These are phyloP conservation scores for Vanacampus margaritifer DNA, from an alignment of 2,113 vertebrate genomes.

Conservation along the genomic window DNA sequence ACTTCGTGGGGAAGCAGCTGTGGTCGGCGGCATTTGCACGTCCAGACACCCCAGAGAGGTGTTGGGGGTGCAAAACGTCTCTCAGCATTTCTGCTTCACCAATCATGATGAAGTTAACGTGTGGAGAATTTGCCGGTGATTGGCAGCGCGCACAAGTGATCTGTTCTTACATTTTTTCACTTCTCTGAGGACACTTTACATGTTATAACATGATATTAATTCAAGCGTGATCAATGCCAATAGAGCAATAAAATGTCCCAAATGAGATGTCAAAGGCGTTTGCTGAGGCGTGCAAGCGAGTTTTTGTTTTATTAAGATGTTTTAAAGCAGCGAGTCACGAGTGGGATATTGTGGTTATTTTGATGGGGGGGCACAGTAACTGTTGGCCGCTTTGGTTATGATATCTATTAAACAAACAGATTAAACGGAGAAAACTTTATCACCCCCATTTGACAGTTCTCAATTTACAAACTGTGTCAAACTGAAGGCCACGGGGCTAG, in stretches of 20 bases:
- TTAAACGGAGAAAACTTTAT: slow-evolving; percentile 7
- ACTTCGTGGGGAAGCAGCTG: slow-evolving; percentile 61
- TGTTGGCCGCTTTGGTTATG: slow-evolving; percentile 32
- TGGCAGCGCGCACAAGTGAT: slow-evolving; percentile 7
- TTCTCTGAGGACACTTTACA: neutral
- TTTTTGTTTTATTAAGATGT: slow-evolving; percentile 43
- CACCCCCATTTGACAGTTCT: neutral
- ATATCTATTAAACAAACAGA: slow-evolving; percentile 44
- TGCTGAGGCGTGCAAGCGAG: neutral
- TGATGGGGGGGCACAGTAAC: slow-evolving; percentile 14
- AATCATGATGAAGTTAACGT: slow-evolving; percentile 32
- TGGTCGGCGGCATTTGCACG: slow-evolving; percentile 34
- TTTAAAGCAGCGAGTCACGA: slow-evolving; percentile 47
- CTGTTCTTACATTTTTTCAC: neutral
- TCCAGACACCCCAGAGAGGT: slow-evolving; percentile 54
- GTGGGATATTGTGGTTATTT: slow-evolving; percentile 40
- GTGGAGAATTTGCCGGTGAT: slow-evolving; percentile 12
- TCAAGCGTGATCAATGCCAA: slow-evolving; percentile 5
- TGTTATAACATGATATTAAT: neutral
- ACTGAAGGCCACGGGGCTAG: neutral
- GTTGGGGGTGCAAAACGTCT: slow-evolving; percentile 41
- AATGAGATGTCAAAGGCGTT: slow-evolving; percentile 1
- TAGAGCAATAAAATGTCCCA: slow-evolving; percentile 1
- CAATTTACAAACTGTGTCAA: neutral
- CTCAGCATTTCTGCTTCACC: slow-evolving; percentile 47